Base-by-base conservation (phyloP, 2,797 vertebrate genomes). In the Tragopan temminckii region DNA sequence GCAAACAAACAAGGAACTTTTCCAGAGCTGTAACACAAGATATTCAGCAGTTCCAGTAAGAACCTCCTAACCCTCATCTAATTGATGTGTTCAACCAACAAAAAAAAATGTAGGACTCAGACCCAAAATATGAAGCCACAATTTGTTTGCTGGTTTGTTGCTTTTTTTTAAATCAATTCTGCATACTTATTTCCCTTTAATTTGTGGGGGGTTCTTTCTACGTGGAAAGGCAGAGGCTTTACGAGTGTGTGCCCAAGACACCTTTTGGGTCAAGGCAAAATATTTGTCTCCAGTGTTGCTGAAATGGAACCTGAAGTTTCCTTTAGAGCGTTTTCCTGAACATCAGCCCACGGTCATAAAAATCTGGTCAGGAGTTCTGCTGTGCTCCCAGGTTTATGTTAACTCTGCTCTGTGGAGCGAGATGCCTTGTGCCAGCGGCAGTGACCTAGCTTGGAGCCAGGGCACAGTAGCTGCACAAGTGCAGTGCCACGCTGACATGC, bases 1-100 rank as follows among this genome's bases (percentile, higher is more conserved):
- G 76, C 58, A 94, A 93, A 58, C 11, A 66, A 71, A 90, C 89
- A 93, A 80, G 33, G 31, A 91, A 84, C 62, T 72, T 90, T 92
- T 87, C 66, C 76, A 90, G 58, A 83, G 58, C 58, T 63, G 25
- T 55, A 95, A 93, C 40, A 71, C 16, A 75, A 91, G 71, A 85
- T 82, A 82, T 36, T 86, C 68, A 75, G 43, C 55, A 89, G 27
- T 92, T 92, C 58, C 90, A 92, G 72, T 75, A 92, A 83, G 66
- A 90, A 95, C 23, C 55, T 78, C 76, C 53, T 66, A 89, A 62
- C 15, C 38, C 17, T 80, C 85, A 76, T 55, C 66, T 80, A 69
- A 80, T 18, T 72, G 69, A 82, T 0, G 0, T 33, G 89, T 59
- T 46, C 83, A 92, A 85, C 14, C 62, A 83, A 9, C 46, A 27